Evolutionary conservation across 2,888 invertebrate genomes (phyloP).

Genomic region (Muscina levida): DNA sequence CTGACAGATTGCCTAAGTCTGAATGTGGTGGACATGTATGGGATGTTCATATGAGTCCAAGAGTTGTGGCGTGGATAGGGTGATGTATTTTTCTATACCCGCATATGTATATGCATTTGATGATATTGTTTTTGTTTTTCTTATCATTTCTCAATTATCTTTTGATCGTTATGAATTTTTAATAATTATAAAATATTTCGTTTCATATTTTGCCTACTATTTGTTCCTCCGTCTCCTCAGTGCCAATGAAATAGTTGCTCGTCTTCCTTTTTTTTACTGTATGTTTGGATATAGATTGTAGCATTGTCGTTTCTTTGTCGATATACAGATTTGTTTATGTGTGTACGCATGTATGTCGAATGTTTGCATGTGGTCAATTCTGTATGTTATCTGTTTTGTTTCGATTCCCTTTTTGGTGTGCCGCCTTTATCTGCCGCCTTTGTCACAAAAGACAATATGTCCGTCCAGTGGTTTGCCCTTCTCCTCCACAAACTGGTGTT

Average conservation of each 20-base stretch:
- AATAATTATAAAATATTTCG: slow-evolving; percentile 46
- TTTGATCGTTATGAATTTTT: slow-evolving; percentile 64
- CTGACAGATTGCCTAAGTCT: neutral
- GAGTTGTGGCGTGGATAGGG: neutral
- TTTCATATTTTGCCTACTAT: slow-evolving; percentile 7
- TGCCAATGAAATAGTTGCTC: neutral
- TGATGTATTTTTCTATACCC: slow-evolving; percentile 7
- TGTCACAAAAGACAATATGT: too few species aligned
- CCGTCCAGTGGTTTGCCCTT: neutral
- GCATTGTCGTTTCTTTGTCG: slow-evolving; percentile 39
- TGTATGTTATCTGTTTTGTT: slow-evolving; percentile 30
- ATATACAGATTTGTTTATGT: slow-evolving; percentile 30
- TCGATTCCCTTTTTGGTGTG: slow-evolving; percentile 40
- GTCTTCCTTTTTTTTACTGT: neutral
- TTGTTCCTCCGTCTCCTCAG: neutral
- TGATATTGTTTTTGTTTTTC: slow-evolving; percentile 52
- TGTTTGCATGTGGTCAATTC: slow-evolving; percentile 49
- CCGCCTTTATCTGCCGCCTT: slow-evolving; percentile 62
- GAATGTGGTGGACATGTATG: neutral
- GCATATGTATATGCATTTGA: neutral
- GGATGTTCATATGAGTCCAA: neutral
- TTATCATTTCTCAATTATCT: slow-evolving; percentile 64
- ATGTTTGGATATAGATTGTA: neutral
- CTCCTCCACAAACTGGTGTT: neutral
- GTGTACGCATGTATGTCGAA: neutral